Evolutionary conservation across 2,888 invertebrate genomes (phyloP).

Genomic region (Pollenia amentaria): DNA sequence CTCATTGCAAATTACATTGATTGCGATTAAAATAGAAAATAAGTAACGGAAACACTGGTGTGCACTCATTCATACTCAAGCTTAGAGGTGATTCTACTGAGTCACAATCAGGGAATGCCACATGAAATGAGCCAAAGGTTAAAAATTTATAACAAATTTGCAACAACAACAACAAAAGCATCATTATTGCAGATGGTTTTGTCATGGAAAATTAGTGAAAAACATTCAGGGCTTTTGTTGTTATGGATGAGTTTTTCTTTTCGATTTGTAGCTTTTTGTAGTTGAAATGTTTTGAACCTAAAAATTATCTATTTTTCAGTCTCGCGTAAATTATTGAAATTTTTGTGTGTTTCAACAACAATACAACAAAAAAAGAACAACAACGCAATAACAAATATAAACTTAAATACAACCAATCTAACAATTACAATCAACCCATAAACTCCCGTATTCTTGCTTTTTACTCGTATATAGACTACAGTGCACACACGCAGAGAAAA

Average conservation of each 20-base stretch:
- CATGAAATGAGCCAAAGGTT: constrained; percentile 22
- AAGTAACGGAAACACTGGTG: background rate
- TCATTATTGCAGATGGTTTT: constrained; percentile 48
- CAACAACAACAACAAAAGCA: constrained; percentile 18
- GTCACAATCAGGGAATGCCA: constrained; percentile 16
- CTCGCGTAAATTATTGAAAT: constrained; percentile 70
- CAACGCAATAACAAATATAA: constrained; percentile 6
- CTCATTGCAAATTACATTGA: constrained; percentile 26
- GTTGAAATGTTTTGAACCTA: constrained; percentile 57
- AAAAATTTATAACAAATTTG: constrained; percentile 36
- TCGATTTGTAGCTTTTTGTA: constrained; percentile 14
- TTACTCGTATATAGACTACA: background rate
- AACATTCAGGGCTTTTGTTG: background rate
- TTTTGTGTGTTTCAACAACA: constrained; percentile 61
- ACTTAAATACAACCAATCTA: background rate
- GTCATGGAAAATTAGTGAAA: constrained; percentile 51
- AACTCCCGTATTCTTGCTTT: background rate
- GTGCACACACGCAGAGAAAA: too few relatives aligned
- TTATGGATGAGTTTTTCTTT: constrained; percentile 10
- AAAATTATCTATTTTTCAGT: constrained; percentile 67
- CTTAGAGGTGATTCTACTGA: constrained; percentile 30
- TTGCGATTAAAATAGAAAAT: constrained; percentile 14
- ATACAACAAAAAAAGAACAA: constrained; percentile 32
- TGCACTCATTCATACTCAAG: background rate
- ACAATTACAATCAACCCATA: constrained; percentile 18